These are phyloP conservation scores for Aphrophora alni DNA, from an alignment of 2,888 invertebrate genomes.

Conservation along the genomic window DNA sequence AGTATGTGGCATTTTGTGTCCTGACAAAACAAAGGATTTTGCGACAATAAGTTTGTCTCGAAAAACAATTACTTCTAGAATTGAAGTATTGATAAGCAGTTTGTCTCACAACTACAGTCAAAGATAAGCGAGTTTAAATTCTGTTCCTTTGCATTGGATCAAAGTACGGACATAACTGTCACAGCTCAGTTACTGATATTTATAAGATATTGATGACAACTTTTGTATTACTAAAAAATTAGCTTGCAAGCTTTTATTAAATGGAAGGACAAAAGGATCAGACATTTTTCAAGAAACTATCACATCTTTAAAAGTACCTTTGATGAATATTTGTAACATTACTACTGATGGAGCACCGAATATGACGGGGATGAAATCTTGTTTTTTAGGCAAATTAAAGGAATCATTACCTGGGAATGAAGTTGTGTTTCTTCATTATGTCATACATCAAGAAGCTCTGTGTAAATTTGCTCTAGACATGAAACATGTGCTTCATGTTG, in stretches of 20 bases:
- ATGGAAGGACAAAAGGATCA: neutral
- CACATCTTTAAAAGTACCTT: conserved; percentile 23
- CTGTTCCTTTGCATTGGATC: neutral
- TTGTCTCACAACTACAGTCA: neutral
- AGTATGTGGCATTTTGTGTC: conserved; percentile 22
- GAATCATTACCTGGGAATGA: conserved; percentile 42
- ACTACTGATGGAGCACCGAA: conserved; percentile 30
- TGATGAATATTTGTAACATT: neutral
- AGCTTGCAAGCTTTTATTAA: neutral
- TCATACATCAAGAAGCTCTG: conserved; percentile 48
- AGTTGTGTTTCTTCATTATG: conserved; percentile 47
- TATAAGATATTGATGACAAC: neutral
- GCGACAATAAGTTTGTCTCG: conserved; percentile 22
- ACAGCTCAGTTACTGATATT: neutral
- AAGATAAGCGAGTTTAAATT: neutral
- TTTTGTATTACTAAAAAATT: neutral
- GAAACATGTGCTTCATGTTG: conserved; percentile 44
- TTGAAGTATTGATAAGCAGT: neutral
- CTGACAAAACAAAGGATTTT: conserved; percentile 33
- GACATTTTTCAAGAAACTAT: conserved; percentile 4
- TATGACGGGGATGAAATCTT: conserved; percentile 43
- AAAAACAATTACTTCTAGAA: neutral
- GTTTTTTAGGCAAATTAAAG: conserved; percentile 42
- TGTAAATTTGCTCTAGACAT: conserved; percentile 47
- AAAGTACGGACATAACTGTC: neutral